Base-by-base conservation (phyloP, 2,888 invertebrate species). In the Melinaea marsaeus region DNA sequence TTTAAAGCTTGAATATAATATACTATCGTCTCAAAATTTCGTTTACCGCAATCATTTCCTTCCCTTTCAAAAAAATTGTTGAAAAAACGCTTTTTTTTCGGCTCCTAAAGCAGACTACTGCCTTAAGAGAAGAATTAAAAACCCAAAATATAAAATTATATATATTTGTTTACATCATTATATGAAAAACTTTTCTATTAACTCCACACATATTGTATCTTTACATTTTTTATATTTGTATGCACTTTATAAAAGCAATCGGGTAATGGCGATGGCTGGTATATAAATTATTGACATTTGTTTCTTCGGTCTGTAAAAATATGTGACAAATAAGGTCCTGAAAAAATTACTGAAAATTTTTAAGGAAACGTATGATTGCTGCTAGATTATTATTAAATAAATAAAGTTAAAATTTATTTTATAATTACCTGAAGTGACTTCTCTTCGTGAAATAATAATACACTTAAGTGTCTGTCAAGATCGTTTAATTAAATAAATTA, bases 211-310 rank as follows among this genome's bases (percentile, higher is more conserved):
- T 33, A 61, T 65, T 32, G 42, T 42, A 9, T 69, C 67, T 5
- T 58, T 65, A 35, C 70, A 70, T 2, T 69, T 62, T 56, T 65
- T 0, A 70, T 62, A 4, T 71, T 66, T 1, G 55, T n/a, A 48
- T 78, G 80, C 0, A 69, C 65, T 42, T 75, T 71, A 59, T 79
- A 79, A 65, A 86, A 83, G 85, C 86, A 86, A 0, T 61, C 64
- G 0, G 84, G 84, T 0, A 86, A 72, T 0, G 72, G 67, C 11
- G 78, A 75, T 2, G 71, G 72, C 0, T 75, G 75, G 1, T 58
- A 63, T 2, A 83, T 70, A 60, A 79, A 74, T 64, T 77, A 85
- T 55, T 81, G 75, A 77, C 79, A 79, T 37, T 73, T 70, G n/a
- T 74, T 72, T 3, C 51, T 64, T 2, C 73, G 79, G 9, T 69